phyloP scores from a whole-genome alignment of 2,113 vertebrate genomes.

The Edolisoma coerulescens region DNA sequence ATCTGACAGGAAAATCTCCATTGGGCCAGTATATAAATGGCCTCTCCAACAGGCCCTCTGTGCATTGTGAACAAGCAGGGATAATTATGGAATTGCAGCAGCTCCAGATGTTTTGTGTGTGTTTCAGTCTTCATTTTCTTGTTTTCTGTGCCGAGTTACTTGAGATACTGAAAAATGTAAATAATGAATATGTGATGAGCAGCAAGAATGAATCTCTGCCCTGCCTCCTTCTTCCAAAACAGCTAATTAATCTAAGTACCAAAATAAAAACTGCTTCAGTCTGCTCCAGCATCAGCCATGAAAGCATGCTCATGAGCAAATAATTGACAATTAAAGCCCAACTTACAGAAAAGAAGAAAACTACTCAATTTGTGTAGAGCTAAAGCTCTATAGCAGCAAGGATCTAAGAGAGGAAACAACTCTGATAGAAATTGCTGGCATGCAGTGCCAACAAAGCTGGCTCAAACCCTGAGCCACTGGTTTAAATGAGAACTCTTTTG shows the following conservation, averaged over 20 bases:
- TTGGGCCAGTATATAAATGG: neutral
- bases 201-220: constrained; percentile 16
- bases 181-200: constrained; percentile 39
- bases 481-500: neutral
- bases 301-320: constrained; percentile 2
- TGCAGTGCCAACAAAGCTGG: neutral
- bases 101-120: constrained; percentile 46
- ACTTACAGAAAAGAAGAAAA: neutral
- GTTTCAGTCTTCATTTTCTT: constrained; percentile 29
- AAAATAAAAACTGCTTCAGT: constrained; percentile 58
- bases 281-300: neutral
- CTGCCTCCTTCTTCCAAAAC: constrained; percentile 2
- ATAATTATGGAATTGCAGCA: neutral
- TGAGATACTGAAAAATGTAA: constrained; percentile 36
- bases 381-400: neutral
- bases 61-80: neutral
- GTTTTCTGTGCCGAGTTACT: constrained; percentile 38
- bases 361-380: neutral
- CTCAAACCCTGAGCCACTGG: neutral
- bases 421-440: neutral
- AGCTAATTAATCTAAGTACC: constrained; percentile 53
- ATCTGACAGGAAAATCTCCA: neutral
- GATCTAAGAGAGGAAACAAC: neutral
- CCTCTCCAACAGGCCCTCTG: neutral
- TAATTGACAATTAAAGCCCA: constrained; percentile 27